Evolutionary conservation across 1,140 invertebrate genomes (phyloP).

Genomic region (Heliothis subflexa): DNA sequence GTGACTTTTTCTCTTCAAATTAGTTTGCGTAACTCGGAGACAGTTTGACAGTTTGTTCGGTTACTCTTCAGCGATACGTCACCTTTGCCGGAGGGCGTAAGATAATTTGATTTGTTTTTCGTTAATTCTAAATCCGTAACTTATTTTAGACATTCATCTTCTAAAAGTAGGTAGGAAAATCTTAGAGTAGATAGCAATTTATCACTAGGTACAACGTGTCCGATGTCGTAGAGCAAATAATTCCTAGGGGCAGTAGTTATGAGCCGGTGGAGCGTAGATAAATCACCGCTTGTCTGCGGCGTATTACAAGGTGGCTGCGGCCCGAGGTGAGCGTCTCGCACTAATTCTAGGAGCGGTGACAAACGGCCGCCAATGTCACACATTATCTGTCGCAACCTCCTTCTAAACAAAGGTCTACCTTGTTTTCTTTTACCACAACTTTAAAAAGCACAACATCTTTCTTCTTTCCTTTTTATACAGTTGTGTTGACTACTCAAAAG

Average conservation of each 20-base stretch:
- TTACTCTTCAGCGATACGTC: constrained; percentile 3
- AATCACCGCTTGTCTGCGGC: constrained; percentile 34
- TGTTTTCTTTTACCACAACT: too few species aligned
- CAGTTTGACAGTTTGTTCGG: constrained; percentile 6
- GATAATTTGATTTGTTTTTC: constrained; percentile 23
- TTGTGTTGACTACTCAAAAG: too few species aligned
- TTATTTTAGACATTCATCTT: neutral
- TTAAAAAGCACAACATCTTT: too few species aligned
- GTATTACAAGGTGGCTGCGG: constrained; percentile 37
- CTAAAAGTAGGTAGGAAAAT: neutral
- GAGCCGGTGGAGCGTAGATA: constrained; percentile 35
- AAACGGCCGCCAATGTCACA: constrained; percentile 23
- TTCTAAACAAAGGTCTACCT: neutral
- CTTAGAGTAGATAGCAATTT: constrained; percentile 17
- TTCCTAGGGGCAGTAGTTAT: constrained; percentile 34
- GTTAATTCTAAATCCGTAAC: neutral
- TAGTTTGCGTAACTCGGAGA: constrained; percentile 36
- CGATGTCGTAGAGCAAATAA: constrained; percentile 36
- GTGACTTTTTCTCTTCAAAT: constrained; percentile 43
- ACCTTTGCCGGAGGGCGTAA: neutral
- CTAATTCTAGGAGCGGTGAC: constrained; percentile 28
- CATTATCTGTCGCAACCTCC: constrained; percentile 30
- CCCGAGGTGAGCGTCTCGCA: constrained; percentile 28
- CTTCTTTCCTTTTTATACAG: too few species aligned
- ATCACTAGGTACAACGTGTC: constrained; percentile 6